phyloP scores from a whole-genome alignment of 2,888 invertebrate species.

The Hylaea fasciaria region DNA sequence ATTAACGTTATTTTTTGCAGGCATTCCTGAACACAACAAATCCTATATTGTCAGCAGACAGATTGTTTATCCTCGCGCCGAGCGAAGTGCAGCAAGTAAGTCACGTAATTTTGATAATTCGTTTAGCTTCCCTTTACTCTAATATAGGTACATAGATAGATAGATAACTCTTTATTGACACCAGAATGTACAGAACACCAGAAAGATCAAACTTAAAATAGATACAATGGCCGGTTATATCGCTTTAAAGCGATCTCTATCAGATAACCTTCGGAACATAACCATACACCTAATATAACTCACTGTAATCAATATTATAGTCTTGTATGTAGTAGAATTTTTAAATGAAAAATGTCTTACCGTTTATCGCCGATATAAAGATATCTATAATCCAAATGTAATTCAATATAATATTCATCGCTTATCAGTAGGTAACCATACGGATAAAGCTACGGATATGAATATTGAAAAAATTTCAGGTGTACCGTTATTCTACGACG shows the following conservation, averaged over 20 bases:
- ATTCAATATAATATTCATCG: slow-evolving; percentile 19
- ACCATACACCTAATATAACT: too few species aligned
- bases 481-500: slow-evolving; percentile 88
- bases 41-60: slow-evolving; percentile 77
- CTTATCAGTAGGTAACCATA: slow-evolving; percentile 24
- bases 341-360: not conserved
- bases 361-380: slow-evolving; percentile 31
- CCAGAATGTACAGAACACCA: too few species aligned
- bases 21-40: slow-evolving; percentile 68
- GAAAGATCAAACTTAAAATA: too few species aligned
- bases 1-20: slow-evolving; percentile 54
- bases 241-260: too few species aligned
- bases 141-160: too few species aligned
- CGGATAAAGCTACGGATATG: slow-evolving; percentile 1
- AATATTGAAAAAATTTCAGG: slow-evolving; percentile 63
- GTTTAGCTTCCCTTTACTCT: not conserved
- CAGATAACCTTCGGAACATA: too few species aligned
- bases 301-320: not conserved
- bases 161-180: too few species aligned
- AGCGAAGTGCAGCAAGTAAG: slow-evolving; percentile 74
- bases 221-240: too few species aligned
- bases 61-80: slow-evolving; percentile 72
- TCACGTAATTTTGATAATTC: slow-evolving; percentile 17
- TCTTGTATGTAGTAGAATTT: not conserved
- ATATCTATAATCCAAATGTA: slow-evolving; percentile 34